These are phyloP conservation scores for Luperina nickerlii DNA, from an alignment of 2,888 invertebrate genomes.

Conservation along the genomic window DNA sequence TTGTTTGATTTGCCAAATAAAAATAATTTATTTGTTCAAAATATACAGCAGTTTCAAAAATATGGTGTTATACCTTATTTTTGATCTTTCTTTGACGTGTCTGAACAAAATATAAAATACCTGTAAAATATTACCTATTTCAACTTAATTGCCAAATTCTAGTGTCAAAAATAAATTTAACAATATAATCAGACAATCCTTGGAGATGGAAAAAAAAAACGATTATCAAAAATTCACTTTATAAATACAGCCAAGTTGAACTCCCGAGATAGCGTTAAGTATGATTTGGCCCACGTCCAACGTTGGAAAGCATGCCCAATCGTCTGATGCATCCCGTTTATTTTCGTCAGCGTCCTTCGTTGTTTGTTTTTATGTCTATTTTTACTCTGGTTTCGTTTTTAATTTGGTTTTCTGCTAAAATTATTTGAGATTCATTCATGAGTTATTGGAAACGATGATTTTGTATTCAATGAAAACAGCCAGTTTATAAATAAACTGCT, in stretches of 20 bases:
- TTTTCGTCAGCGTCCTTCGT: conserved; percentile 84
- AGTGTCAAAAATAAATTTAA: not conserved
- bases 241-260: conserved; percentile 60
- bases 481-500: conserved; percentile 9
- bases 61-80: not conserved
- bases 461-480: conserved; percentile 17
- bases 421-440: conserved; percentile 59
- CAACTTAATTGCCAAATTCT: not conserved
- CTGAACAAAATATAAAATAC: not conserved
- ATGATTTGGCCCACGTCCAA: conserved; percentile 76
- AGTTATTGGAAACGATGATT: conserved; percentile 37
- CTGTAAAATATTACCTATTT: not conserved
- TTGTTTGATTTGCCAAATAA: not conserved
- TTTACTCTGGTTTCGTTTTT: conserved; percentile 76
- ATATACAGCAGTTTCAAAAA: not conserved
- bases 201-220: not conserved
- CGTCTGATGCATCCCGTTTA: conserved; percentile 84
- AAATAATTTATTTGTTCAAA: not conserved
- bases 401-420: conserved; percentile 60
- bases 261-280: conserved; percentile 67
- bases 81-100: not conserved
- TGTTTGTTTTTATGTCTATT: conserved; percentile 82
- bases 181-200: not conserved
- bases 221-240: conserved; percentile 71
- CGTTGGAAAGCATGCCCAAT: conserved; percentile 76